Conservation (phyloP, 2,113 vertebrate species). For the Boulengeromyrus knoepffleri region DNA sequence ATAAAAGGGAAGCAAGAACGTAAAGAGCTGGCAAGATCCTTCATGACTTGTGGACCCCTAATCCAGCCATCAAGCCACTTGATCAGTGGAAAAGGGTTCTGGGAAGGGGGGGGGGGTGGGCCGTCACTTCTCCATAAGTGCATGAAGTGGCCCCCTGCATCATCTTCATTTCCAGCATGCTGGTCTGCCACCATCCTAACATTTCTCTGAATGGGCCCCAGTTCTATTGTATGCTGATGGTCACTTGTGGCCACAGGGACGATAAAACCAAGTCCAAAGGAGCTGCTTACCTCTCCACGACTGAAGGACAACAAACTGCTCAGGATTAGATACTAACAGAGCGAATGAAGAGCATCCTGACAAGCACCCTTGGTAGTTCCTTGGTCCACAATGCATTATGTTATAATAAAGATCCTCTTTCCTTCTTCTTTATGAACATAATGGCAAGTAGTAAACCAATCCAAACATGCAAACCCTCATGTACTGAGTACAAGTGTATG, state of each 20-base stretch:
- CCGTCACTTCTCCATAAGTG: not conserved
- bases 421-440: not conserved
- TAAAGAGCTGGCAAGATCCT: not conserved
- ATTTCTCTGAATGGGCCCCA: not conserved
- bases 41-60: not conserved
- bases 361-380: not conserved
- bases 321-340: slow-evolving; percentile 16
- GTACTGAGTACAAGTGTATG: not conserved
- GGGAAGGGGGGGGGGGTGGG: not conserved
- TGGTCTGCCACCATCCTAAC: not conserved
- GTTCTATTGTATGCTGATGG: slow-evolving; percentile 11
- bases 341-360: not conserved
- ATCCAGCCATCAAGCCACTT: not conserved
- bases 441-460: not conserved
- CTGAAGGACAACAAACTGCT: slow-evolving; percentile 15
- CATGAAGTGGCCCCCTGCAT: not conserved
- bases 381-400: not conserved
- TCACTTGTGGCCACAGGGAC: not conserved
- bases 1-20: not conserved
- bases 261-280: slow-evolving; percentile 24
- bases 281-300: slow-evolving; percentile 24
- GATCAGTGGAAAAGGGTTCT: not conserved
- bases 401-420: not conserved
- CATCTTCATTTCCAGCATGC: not conserved
- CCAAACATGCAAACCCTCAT: not conserved